Percentiles rank a stretch among this genome's conserved stretches.
Evolutionary conservation across 1,140 invertebrate genomes (phyloP).

Genomic region (Drosophila rufa): DNA sequence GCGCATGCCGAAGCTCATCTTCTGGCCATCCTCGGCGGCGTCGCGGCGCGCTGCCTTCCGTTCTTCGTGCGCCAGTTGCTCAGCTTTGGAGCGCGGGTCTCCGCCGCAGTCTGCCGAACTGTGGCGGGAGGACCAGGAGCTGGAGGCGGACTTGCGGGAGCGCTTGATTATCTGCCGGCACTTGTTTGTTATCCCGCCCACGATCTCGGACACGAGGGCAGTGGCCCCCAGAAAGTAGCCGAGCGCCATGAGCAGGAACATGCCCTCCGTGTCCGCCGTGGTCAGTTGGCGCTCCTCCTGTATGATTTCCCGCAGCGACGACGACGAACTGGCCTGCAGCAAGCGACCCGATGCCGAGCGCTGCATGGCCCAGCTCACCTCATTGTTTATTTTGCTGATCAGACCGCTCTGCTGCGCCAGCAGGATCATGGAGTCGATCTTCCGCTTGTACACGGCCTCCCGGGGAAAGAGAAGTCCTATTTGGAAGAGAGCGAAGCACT

Average conservation of each 20-base stretch:
- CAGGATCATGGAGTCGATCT: conserved; percentile 87
- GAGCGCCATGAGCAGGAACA: conserved; percentile 90
- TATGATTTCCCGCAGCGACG: conserved; percentile 73
- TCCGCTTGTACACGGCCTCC: conserved; percentile 87
- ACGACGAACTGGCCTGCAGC: conserved; percentile 85
- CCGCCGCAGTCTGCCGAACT: conserved; percentile 34
- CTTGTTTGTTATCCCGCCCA: conserved; percentile 88
- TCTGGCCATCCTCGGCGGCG: conserved; percentile 52
- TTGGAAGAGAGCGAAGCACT: no score
- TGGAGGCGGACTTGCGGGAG: conserved; percentile 63
- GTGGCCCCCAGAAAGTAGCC: conserved; percentile 88
- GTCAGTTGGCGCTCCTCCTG: conserved; percentile 89
- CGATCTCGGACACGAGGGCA: conserved; percentile 87
- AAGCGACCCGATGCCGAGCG: conserved; percentile 87
- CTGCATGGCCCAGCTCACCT: conserved; percentile 90
- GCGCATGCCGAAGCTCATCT: conserved; percentile 65
- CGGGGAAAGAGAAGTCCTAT: conserved; percentile 88
- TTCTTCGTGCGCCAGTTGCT: conserved; percentile 55
- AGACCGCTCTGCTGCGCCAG: conserved; percentile 88
- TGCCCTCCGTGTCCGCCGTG: conserved; percentile 91
- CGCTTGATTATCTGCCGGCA: conserved; percentile 85
- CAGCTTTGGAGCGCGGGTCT: conserved; percentile 28
- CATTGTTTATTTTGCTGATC: conserved; percentile 88
- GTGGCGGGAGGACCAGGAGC: conserved; percentile 65
- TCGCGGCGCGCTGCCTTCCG: conserved; percentile 59